Evolutionary conservation across 2,888 invertebrate genomes (phyloP).

Genomic region (Dromius quadrimaculatus): DNA sequence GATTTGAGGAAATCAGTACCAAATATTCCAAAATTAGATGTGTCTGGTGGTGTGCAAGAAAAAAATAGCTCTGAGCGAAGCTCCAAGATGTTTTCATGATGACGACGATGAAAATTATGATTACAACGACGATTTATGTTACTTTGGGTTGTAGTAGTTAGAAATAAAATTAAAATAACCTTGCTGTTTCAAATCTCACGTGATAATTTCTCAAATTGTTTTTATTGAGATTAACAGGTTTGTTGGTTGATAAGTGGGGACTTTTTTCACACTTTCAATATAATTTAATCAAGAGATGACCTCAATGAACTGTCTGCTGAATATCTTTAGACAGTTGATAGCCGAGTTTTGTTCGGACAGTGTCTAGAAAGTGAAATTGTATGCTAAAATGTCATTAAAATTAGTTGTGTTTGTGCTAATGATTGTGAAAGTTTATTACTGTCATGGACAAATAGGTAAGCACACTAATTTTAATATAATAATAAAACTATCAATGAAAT

Average conservation of each 20-base stretch:
- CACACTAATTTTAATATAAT: not conserved
- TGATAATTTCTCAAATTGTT: not conserved
- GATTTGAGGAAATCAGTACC: constrained; percentile 59
- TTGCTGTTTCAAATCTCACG: not conserved
- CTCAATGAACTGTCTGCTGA: constrained; percentile 13
- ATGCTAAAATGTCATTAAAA: constrained; percentile 13
- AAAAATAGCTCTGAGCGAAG: too few species aligned
- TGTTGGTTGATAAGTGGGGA: not conserved
- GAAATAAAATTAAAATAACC: too few species aligned
- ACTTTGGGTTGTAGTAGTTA: too few species aligned
- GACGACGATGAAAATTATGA: too few species aligned
- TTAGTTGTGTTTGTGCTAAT: constrained; percentile 6
- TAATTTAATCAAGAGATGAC: constrained; percentile 22
- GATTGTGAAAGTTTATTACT: not conserved
- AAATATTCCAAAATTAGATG: constrained; percentile 57
- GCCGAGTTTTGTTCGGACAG: not conserved
- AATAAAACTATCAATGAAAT: too few species aligned
- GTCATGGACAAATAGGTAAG: constrained; percentile 21
- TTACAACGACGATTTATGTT: too few species aligned
- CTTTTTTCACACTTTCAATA: constrained; percentile 17
- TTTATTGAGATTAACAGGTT: not conserved
- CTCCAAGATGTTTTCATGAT: too few species aligned
- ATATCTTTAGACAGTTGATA: constrained; percentile 2
- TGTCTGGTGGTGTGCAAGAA: constrained; percentile 55
- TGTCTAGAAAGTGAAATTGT: constrained; percentile 22